Evolutionary conservation across 1,140 invertebrate species (phyloP).

Genomic region (Drosophila novamexicana): DNA sequence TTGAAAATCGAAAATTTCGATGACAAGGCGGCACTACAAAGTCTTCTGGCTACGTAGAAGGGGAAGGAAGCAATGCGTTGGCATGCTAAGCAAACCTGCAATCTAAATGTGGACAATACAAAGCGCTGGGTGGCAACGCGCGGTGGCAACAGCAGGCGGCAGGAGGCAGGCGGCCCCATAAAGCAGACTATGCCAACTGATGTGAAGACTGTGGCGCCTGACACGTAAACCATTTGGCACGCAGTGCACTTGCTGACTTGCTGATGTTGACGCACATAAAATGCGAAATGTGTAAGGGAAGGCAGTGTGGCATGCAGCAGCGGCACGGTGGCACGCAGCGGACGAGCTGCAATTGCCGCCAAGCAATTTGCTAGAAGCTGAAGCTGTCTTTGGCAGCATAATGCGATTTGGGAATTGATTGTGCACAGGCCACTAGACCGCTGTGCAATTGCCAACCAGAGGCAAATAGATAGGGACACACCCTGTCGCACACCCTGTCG

Average conservation of each 20-base stretch:
- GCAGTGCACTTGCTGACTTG: constrained; percentile 77
- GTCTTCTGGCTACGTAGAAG: not conserved
- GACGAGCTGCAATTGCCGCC: not conserved
- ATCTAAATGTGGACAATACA: constrained; percentile 32
- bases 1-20: constrained; percentile 45
- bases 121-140: constrained; percentile 14
- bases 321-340: not conserved
- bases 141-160: not conserved
- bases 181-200: not conserved
- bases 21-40: constrained; percentile 38
- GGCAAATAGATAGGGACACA: not conserved
- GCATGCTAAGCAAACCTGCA: constrained; percentile 42
- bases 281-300: constrained; percentile 61
- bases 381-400: constrained; percentile 56
- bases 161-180: not conserved
- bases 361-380: constrained; percentile 64
- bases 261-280: constrained; percentile 79
- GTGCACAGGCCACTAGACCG: constrained; percentile 66
- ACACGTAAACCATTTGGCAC: constrained; percentile 81
- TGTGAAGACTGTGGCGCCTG: constrained; percentile 41
- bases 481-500: not conserved
- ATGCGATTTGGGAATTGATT: constrained; percentile 82
- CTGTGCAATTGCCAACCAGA: constrained; percentile 37
- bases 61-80: not conserved
- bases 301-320: not conserved